Percentiles rank a stretch among this genome's conserved stretches.
These are phyloP conservation scores for Phrynocephalus forsythii DNA, from an alignment of 2,797 vertebrate species.

Conservation along the genomic window DNA sequence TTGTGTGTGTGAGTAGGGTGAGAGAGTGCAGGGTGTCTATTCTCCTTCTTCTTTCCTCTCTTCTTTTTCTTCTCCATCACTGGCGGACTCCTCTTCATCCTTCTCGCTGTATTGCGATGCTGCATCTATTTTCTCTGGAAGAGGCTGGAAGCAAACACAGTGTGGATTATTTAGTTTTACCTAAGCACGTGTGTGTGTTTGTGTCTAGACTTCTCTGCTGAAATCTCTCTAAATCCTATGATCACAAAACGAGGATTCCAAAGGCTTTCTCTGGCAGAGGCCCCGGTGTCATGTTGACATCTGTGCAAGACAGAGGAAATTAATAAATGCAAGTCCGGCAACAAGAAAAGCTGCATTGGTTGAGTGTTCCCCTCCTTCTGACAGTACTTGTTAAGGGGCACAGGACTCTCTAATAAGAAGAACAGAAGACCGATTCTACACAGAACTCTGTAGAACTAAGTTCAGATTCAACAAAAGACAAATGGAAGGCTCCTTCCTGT, in stretches of 20 bases:
- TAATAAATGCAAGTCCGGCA: too few species aligned
- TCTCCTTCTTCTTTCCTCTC: not conserved
- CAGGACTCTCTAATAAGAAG: not conserved
- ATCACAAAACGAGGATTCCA: not conserved
- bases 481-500: too few species aligned
- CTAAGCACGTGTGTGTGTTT: not conserved
- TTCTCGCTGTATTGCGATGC: slow-evolving; percentile 25
- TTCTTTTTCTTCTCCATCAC: not conserved
- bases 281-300: not conserved
- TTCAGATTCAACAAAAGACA: too few species aligned
- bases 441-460: too few species aligned
- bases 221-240: not conserved
- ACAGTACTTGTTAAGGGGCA: not conserved
- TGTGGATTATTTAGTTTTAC: not conserved
- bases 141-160: not conserved
- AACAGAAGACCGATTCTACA: not conserved
- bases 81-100: not conserved
- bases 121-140: slow-evolving; percentile 29
- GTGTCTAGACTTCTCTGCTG: not conserved
- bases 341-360: not conserved
- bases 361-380: not conserved
- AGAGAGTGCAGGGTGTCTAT: not conserved
- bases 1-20: too few species aligned
- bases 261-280: not conserved
- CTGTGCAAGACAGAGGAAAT: not conserved